Evolutionary conservation across 1,140 invertebrate species (phyloP).

Genomic region (Stratiolaelaps scimitus): DNA sequence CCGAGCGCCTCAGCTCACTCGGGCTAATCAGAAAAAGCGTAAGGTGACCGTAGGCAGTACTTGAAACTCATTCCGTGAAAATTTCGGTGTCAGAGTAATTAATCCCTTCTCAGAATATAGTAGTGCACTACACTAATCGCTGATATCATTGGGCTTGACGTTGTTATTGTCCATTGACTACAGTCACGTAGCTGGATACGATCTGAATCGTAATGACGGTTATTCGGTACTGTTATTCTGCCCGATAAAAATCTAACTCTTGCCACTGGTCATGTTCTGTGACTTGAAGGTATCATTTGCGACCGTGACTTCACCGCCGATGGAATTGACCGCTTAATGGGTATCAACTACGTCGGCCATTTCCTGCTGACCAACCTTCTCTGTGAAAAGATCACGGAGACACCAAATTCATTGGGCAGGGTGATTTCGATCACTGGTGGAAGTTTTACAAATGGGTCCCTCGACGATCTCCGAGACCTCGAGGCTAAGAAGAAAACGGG

Average conservation of each 20-base stretch:
- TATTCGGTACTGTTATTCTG: too few species aligned
- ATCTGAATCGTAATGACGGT: too few species aligned
- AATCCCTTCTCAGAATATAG: too few species aligned
- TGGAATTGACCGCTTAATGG: constrained; percentile 40
- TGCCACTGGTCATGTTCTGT: too few species aligned
- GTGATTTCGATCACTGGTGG: constrained; percentile 43
- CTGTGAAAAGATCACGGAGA: constrained; percentile 51
- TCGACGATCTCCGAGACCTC: constrained; percentile 56
- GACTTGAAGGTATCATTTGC: constrained; percentile 35
- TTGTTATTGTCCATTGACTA: background rate
- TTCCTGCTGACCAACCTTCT: constrained; percentile 70
- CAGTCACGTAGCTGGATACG: too few species aligned
- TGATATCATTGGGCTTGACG: background rate
- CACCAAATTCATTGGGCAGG: constrained; percentile 38
- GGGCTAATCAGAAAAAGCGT: too few species aligned
- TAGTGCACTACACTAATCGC: background rate
- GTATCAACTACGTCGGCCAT: constrained; percentile 48
- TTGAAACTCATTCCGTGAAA: too few species aligned
- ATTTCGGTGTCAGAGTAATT: too few species aligned
- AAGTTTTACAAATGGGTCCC: constrained; percentile 49
- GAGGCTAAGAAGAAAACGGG: constrained; percentile 46
- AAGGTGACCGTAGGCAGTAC: too few species aligned
- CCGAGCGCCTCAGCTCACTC: too few species aligned
- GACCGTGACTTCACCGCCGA: constrained; percentile 41
- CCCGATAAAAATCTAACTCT: too few species aligned